Evolutionary conservation across 1,140 invertebrate species (phyloP).

Genomic region (Hypsibius dujardini): DNA sequence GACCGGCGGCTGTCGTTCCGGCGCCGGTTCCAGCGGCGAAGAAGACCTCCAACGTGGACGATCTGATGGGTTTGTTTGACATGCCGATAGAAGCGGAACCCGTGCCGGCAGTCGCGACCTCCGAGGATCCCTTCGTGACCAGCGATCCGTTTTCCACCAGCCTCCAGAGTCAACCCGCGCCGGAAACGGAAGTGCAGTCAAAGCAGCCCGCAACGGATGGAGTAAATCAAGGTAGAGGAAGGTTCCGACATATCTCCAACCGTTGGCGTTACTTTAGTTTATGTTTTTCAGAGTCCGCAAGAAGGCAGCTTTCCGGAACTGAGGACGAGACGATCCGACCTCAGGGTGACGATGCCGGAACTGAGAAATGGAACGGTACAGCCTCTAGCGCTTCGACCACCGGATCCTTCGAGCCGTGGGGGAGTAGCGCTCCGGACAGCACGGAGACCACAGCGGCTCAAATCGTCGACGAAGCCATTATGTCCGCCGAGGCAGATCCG

Average conservation of each 20-base stretch:
- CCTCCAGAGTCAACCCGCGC: neutral
- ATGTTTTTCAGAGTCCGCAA: too few species aligned
- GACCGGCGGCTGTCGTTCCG: neutral
- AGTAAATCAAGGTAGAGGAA: neutral
- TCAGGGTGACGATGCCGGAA: neutral
- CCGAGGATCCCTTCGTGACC: too few species aligned
- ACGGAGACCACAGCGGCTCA: neutral
- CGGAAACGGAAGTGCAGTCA: neutral
- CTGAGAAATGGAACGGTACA: neutral
- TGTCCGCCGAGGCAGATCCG: too few species aligned
- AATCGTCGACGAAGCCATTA: neutral
- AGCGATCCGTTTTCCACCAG: neutral
- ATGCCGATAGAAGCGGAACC: neutral
- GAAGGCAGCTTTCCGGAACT: too few species aligned
- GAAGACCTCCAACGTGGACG: slow-evolving; percentile 9
- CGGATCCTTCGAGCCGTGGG: neutral
- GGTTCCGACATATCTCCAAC: too few species aligned
- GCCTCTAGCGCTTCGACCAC: neutral
- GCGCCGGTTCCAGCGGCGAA: neutral
- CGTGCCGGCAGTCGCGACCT: neutral
- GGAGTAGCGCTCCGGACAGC: neutral
- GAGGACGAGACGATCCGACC: too few species aligned
- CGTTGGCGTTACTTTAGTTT: too few species aligned
- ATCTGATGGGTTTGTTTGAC: slow-evolving; percentile 6
- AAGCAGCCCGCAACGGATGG: neutral